Evolutionary conservation across 2,113 vertebrate species (phyloP).

Genomic region (Grallaria varia): DNA sequence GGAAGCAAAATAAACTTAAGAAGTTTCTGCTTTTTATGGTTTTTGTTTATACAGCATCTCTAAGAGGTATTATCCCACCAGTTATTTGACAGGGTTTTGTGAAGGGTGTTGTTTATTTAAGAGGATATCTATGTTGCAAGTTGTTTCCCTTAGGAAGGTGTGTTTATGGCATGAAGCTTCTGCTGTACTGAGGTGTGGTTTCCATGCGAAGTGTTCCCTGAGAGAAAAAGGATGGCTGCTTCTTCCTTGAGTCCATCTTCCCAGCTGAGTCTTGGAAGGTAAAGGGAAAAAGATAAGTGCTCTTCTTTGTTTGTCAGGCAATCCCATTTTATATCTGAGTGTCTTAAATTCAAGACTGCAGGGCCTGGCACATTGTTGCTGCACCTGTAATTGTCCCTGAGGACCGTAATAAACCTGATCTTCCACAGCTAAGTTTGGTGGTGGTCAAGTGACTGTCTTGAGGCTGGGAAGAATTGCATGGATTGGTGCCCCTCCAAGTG

Average conservation of each 20-base stretch:
- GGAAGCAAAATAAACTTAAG: neutral
- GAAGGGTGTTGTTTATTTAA: neutral
- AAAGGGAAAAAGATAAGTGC: neutral
- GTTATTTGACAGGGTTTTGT: neutral
- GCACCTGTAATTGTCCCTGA: neutral
- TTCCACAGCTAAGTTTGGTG: neutral
- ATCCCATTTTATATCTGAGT: neutral
- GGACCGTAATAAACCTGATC: neutral
- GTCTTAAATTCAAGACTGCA: neutral
- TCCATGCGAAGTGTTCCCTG: neutral
- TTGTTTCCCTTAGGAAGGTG: neutral
- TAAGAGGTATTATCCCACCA: neutral
- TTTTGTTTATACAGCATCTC: neutral
- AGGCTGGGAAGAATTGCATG: neutral
- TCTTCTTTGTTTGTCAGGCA: neutral
- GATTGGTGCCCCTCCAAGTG: neutral
- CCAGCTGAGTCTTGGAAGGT: neutral
- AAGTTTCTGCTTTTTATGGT: neutral
- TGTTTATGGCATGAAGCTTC: neutral
- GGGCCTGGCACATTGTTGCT: neutral
- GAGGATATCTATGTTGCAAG: neutral
- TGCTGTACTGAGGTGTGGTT: neutral
- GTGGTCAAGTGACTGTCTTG: neutral
- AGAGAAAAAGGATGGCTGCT: neutral
- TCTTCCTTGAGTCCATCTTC: neutral